A percentile compares a stretch with the other conserved stretches of the same genome.
Evolutionary conservation across 2,113 vertebrate species (phyloP).

Genomic region (Myxocyprinus asiaticus): DNA sequence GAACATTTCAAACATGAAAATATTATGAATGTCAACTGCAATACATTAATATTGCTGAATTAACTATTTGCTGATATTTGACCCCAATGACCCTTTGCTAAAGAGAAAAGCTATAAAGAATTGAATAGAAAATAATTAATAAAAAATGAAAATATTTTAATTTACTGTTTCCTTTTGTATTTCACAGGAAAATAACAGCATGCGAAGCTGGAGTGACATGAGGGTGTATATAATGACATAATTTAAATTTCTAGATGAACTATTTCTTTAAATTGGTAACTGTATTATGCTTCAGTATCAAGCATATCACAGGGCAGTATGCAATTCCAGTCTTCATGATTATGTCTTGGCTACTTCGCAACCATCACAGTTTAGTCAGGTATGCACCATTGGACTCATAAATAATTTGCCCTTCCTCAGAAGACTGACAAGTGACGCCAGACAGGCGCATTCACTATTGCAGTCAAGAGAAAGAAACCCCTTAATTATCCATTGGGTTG

Average conservation of each 20-base stretch:
- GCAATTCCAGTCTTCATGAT: constrained; percentile 52
- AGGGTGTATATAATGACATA: too few relatives aligned
- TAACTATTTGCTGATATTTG: background rate
- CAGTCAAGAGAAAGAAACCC: constrained; percentile 68
- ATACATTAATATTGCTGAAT: constrained; percentile 26
- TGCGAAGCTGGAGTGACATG: too few relatives aligned
- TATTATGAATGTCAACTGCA: constrained; percentile 32
- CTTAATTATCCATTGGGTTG: constrained; percentile 64
- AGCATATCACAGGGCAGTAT: constrained; percentile 20
- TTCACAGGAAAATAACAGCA: too few relatives aligned
- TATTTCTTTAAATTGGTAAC: too few relatives aligned
- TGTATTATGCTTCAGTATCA: constrained; percentile 15
- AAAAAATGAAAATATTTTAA: too few relatives aligned
- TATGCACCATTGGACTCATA: constrained; percentile 64
- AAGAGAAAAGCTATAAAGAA: too few relatives aligned
- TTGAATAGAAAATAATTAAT: too few relatives aligned
- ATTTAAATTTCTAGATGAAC: too few relatives aligned
- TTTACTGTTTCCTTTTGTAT: too few relatives aligned
- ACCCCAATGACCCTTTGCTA: too few relatives aligned
- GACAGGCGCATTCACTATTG: constrained; percentile 62
- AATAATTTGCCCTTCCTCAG: constrained; percentile 62
- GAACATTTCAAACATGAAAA: background rate
- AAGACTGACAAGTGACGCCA: constrained; percentile 61
- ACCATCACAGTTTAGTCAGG: constrained; percentile 63
- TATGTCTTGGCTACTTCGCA: constrained; percentile 62